phyloP scores from a whole-genome alignment of 2,797 vertebrate species.

The Enteromius unitaeniatus region DNA sequence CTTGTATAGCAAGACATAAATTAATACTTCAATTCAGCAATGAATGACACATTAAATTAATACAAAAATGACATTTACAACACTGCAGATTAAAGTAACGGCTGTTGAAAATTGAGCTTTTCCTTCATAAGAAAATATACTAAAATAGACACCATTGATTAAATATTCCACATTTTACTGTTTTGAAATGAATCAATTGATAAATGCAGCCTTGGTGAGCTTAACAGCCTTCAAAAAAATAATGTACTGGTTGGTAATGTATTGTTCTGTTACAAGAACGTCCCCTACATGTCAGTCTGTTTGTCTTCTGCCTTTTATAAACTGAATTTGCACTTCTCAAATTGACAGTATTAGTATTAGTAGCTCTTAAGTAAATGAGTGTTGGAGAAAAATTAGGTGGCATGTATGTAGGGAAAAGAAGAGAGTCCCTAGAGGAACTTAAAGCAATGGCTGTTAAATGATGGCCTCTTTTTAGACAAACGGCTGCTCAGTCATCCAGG shows the following conservation, averaged over 20 bases:
- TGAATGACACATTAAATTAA: neutral
- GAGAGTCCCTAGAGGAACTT: slow-evolving; percentile 60
- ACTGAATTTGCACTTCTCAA: slow-evolving; percentile 19
- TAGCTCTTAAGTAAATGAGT: slow-evolving; percentile 13
- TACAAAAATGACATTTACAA: neutral
- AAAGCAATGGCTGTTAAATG: slow-evolving; percentile 70
- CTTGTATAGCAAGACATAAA: too few species aligned
- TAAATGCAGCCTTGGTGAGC: neutral
- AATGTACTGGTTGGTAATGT: neutral
- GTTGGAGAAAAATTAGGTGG: slow-evolving; percentile 56
- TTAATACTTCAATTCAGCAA: neutral
- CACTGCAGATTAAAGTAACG: too few species aligned
- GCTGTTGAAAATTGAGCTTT: neutral
- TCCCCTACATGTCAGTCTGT: neutral
- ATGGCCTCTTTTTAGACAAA: slow-evolving; percentile 73
- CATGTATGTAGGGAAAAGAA: slow-evolving; percentile 52
- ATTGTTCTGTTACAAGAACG: slow-evolving; percentile 10
- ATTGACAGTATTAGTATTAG: slow-evolving; percentile 12
- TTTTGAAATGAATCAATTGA: neutral
- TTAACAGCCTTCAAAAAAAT: neutral
- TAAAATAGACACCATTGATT: neutral
- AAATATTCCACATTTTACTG: neutral
- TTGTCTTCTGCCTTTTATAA: slow-evolving; percentile 7
- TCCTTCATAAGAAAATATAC: neutral
- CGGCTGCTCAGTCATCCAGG: slow-evolving; percentile 72